Evolutionary conservation across 2,888 invertebrate species (phyloP), one percentile per base, ranked within the genome.

Genomic region (Leucophenga montana): DNA sequence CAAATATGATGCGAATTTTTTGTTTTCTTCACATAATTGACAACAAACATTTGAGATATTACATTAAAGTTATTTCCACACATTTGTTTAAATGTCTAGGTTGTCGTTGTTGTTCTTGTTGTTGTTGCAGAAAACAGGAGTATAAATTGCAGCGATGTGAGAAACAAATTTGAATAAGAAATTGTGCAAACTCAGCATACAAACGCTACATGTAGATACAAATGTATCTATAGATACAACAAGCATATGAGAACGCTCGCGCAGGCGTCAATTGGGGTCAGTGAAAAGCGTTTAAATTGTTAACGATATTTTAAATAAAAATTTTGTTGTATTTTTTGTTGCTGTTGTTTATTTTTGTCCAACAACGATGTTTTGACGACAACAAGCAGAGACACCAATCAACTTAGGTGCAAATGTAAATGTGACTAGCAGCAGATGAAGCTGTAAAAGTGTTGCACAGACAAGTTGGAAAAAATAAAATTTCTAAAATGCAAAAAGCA

Each of bases 281-380:
- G 87, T 85, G 87, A 87, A 87, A 87, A 87, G 85, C 83, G 83
- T 80, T 84, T 81, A 78, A 84, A 80, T 78, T 77, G 80, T 80
- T 83, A 84, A 82, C 80, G 85, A 76, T 82, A 80, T 78, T 82
- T 76, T 76, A 83, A 82, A 82, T 67, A 54, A 65, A 50, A 67
- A 64, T 48, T 22, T 44, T n/a, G n/a, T n/a, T n/a, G n/a, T n/a
- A n/a, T n/a, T n/a, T n/a, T n/a, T n/a, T n/a, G n/a, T n/a, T n/a
- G n/a, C n/a, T n/a, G n/a, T n/a, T 65, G 50, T 71, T 59, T 53
- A 22, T 57, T 31, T 64, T 44, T 69, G 20, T 62, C 27, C 27
- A 27, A 27, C 27, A 27, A 27, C 27, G 27, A 27, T 62, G 18
- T 61, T 20, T 66, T 66, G 18, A 66, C 54, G 50, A 64, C 67